Base-by-base conservation (phyloP, 2,113 vertebrate species). In the Elephas maximus region DNA sequence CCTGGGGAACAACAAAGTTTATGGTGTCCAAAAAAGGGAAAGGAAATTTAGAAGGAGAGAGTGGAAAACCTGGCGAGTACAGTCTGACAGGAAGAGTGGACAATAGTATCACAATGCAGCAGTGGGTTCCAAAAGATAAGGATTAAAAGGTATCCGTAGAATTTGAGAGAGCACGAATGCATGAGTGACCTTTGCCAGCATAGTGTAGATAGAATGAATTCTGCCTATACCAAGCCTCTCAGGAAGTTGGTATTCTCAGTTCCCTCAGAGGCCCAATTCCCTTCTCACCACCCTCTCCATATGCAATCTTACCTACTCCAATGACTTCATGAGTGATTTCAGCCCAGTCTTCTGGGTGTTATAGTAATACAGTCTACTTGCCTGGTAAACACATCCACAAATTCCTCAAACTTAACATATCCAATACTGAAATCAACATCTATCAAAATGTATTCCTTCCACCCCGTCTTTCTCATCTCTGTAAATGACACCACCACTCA, bases 361-460 rank as follows among this genome's bases (percentile, higher is more conserved):
- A 82, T 44, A 91, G 44, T 45, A 63, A 86, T 20, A 51, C 45
- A 82, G 87, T 53, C 45, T 73, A 86, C 51, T 85, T 89, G 60
- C 51, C 62, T 44, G 65, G 63, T 86, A 76, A 71, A 79, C 69
- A 87, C 76, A 85, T 51, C 67, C 67, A 93, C 63, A 93, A 63
- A 93, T 96, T 91, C 17, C 79, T 96, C 80, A 90, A 53, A 76
- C 5, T 82, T 74, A 93, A 71, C 74, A 88, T 76, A 78, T 71
- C 82, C 28, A 73, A 28, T 41, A 51, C 26, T 57, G 92, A 94
- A 89, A n/a, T 85, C 15, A 63, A 4, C 15, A 83, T 71, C 45
- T 73, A 45, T 77, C 57, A 91, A 91, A 82, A 65, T 71, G 51
- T 62, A 37, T 28, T 81, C 91, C 33, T 60, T 60, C 79, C 6